A percentile compares a stretch with the other conserved stretches of the same genome.
Conservation (phyloP, 2,888 invertebrate genomes). For the Leptopilina drosophilae region DNA sequence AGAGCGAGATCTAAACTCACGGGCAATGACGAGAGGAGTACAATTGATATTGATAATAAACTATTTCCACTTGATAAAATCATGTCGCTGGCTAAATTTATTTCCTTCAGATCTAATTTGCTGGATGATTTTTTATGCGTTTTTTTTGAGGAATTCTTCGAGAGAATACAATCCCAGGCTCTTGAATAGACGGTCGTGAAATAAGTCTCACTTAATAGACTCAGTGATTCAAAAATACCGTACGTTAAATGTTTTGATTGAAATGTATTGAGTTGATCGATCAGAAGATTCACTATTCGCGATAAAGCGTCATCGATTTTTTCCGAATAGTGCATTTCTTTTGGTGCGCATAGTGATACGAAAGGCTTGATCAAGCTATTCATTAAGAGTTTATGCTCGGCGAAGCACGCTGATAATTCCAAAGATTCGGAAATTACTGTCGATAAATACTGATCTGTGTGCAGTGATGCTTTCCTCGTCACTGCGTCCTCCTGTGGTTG, state of each 20-base stretch:
- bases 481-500: slow-evolving; percentile 79
- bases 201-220: slow-evolving; percentile 82
- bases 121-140: slow-evolving; percentile 55
- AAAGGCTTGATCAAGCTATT: slow-evolving; percentile 79
- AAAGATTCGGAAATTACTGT: slow-evolving; percentile 58
- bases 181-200: slow-evolving; percentile 83
- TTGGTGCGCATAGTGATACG: slow-evolving; percentile 68
- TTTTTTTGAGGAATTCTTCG: slow-evolving; percentile 43
- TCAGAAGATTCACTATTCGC: slow-evolving; percentile 78
- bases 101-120: slow-evolving; percentile 47
- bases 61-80: slow-evolving; percentile 62
- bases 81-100: slow-evolving; percentile 50
- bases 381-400: slow-evolving; percentile 74
- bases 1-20: slow-evolving; percentile 78
- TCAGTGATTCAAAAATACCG: slow-evolving; percentile 85
- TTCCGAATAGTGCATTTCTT: slow-evolving; percentile 59
- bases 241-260: slow-evolving; percentile 83
- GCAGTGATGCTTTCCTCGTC: slow-evolving; percentile 78
- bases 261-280: slow-evolving; percentile 80
- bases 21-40: slow-evolving; percentile 78
- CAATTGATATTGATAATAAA: slow-evolving; percentile 73
- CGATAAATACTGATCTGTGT: slow-evolving; percentile 72
- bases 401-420: slow-evolving; percentile 49
- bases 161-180: slow-evolving; percentile 81
- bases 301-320: slow-evolving; percentile 79